phyloP scores from a whole-genome alignment of 2,113 vertebrate genomes.

The Melanerpes formicivorus region DNA sequence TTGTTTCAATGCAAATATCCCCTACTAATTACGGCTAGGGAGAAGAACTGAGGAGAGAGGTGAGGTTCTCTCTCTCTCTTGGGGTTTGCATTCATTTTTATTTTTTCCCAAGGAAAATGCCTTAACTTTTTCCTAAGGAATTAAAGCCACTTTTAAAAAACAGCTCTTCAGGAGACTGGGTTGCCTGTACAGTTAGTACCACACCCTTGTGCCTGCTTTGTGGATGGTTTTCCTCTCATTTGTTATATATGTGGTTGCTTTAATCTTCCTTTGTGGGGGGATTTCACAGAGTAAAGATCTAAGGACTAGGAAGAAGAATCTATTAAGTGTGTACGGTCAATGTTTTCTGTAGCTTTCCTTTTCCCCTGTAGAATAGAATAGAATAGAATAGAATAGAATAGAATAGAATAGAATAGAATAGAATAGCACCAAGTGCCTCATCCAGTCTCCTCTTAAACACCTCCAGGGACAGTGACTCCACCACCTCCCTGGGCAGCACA shows the following conservation, averaged over 20 bases:
- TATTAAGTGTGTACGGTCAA: fast-evolving
- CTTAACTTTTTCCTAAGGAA: neutral
- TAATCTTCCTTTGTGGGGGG: neutral
- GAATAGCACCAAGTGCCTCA: no score
- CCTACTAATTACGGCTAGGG: neutral
- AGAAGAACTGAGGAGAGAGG: neutral
- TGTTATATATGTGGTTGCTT: neutral
- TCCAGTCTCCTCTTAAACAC: no score
- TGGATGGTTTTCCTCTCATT: neutral
- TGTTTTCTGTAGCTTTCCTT: neutral
- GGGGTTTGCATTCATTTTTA: neutral
- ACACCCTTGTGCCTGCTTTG: neutral
- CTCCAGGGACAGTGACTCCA: no score
- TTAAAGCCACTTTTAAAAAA: neutral
- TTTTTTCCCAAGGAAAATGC: neutral
- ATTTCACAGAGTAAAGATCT: neutral
- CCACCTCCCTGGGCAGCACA: no score
- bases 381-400: no score
- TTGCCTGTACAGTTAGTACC: neutral
- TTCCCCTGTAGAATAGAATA: no score
- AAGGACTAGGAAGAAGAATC: neutral
- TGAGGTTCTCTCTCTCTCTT: neutral
- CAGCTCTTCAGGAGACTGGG: neutral
- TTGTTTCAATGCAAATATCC: conserved; percentile 56
- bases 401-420: no score